Base-by-base conservation (phyloP, 2,888 invertebrate species). In the Cabera pusaria region DNA sequence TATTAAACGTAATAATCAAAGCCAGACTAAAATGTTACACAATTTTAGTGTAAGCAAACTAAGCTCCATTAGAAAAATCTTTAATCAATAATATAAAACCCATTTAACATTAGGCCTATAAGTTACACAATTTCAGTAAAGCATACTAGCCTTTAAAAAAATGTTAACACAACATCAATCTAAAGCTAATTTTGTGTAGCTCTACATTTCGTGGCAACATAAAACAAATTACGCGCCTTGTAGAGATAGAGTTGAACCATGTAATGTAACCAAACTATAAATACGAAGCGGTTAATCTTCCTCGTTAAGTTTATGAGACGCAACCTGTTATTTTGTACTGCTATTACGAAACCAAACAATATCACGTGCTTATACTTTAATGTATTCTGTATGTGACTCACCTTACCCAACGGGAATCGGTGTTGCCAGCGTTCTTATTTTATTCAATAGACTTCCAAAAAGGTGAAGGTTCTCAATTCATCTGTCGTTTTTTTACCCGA, bases 291-390 rank as follows among this genome's bases (percentile, higher is more conserved):
- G 70, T 73, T 78, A 74, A 77, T 77, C 70, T 42, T 31, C 18
- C 41, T 73, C 60, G 77, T 79, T 78, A 79, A 72, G 64, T 52
- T 67, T 74, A 69, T 64, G 58, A 69, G 65, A 64, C 54, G 59
- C 63, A 81, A 79, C 79, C 79, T 75, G 74, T 80, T 78, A 82
- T 82, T 82, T 80, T 57, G 70, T 60, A 59, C 61, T 56, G 70
- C 68, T 71, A 82, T 85, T 83, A 82, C 60, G 66, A 77, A 80
- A 77, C 75, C 77, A 83, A 83, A 86, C 83, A 85, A 80, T 80
- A 82, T 80, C 76, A 74, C 73, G 77, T 76, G 74, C 76, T 72
- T 60, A n/a, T n/a, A 57, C 38, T 70, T 72, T 64, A 66, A 65
- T 62, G 57, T 60, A 52, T 55, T 55, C 56, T 39, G 38, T 28